Evolutionary conservation across 2,797 vertebrate species (phyloP).

Genomic region (Malurus leucopterus): DNA sequence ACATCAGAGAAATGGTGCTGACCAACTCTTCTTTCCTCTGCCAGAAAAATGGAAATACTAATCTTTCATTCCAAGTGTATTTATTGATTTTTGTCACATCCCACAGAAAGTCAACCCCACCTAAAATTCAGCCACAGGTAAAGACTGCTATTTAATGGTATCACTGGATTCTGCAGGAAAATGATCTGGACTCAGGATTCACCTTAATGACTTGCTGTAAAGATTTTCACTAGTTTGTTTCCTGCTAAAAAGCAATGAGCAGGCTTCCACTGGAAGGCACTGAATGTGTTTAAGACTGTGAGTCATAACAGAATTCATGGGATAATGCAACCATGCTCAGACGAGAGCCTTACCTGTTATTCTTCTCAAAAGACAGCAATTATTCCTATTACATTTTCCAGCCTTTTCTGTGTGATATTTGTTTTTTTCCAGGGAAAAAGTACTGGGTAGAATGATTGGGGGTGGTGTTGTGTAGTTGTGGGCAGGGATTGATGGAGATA

Average conservation of each 20-base stretch:
- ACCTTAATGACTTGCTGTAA: neutral
- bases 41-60: neutral
- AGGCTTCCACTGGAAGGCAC: neutral
- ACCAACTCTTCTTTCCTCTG: neutral
- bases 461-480: accelerated
- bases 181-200: neutral
- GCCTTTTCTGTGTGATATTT: neutral
- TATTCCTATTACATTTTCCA: neutral
- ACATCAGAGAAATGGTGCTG: neutral
- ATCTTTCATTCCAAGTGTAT: neutral
- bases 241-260: neutral
- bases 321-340: neutral
- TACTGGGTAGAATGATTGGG: neutral
- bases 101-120: neutral
- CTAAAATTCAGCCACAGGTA: neutral
- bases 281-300: neutral
- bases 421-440: neutral
- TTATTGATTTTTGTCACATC: neutral
- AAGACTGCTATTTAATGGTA: neutral
- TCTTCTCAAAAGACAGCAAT: neutral
- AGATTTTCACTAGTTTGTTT: neutral
- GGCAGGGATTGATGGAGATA: neutral
- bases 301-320: neutral
- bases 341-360: neutral
- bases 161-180: neutral